Percentiles rank a stretch among this genome's conserved stretches.
Conservation (phyloP, 2,113 vertebrate species). For the Chaenogobius annularis region DNA sequence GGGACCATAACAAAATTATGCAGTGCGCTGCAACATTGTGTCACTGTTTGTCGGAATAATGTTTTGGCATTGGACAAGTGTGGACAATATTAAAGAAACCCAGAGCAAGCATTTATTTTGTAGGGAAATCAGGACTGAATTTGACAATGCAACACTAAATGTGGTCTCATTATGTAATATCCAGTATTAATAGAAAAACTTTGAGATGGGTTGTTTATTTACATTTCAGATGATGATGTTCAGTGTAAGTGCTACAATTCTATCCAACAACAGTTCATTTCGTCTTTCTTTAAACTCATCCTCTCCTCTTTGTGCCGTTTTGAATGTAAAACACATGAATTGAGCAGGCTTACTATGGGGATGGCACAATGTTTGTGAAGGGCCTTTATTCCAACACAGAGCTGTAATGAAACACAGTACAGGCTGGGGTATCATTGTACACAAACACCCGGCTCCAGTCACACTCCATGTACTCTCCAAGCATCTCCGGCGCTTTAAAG, state of each 20-base stretch:
- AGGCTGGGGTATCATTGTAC: constrained; percentile 26
- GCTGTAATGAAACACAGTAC: constrained; percentile 28
- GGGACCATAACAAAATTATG: not conserved
- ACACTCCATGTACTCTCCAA: constrained; percentile 40
- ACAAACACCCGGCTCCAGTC: constrained; percentile 31
- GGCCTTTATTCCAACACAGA: constrained; percentile 27
- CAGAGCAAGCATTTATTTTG: not conserved
- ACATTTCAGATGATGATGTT: constrained; percentile 17
- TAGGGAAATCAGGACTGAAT: not conserved
- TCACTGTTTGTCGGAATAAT: constrained; percentile 5
- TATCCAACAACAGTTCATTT: constrained; percentile 57
- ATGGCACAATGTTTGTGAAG: constrained; percentile 13
- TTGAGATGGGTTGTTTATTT: not conserved
- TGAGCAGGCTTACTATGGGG: constrained; percentile 7
- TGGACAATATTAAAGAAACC: constrained; percentile 1
- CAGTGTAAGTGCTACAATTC: constrained; percentile 42
- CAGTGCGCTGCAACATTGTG: not conserved
- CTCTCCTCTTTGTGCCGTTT: constrained; percentile 19
- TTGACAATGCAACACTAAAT: constrained; percentile 7
- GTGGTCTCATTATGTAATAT: not conserved
- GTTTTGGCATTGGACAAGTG: not conserved
- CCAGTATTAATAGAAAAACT: not conserved
- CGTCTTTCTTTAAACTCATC: constrained; percentile 30
- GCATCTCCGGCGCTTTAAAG: constrained; percentile 49
- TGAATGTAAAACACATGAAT: constrained; percentile 34